phyloP scores from a whole-genome alignment of 1,140 invertebrate genomes.

The Philopotamus ludificatus region DNA sequence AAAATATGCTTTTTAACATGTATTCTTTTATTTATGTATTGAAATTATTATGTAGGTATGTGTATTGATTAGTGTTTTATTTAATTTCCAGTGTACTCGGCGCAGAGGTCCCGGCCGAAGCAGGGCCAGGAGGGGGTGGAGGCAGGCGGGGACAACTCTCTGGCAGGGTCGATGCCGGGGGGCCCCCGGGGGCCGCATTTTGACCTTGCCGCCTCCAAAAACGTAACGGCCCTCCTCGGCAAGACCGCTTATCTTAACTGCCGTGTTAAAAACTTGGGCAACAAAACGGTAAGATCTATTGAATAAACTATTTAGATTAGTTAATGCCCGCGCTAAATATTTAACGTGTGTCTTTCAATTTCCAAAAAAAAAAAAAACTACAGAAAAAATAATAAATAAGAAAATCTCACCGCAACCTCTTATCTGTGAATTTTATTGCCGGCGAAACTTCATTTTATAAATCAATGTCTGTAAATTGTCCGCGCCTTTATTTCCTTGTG shows the following conservation, averaged over 20 bases:
- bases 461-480: not conserved
- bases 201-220: conserved; percentile 64
- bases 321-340: too few relatives aligned
- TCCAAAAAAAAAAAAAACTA: too few relatives aligned
- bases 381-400: too few relatives aligned
- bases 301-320: too few relatives aligned
- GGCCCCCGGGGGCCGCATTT: conserved; percentile 60
- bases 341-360: too few relatives aligned
- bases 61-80: conserved; percentile 4
- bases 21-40: too few relatives aligned
- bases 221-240: conserved; percentile 73
- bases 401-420: too few relatives aligned
- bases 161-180: conserved; percentile 19
- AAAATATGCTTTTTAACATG: too few relatives aligned
- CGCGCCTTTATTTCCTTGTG: not conserved
- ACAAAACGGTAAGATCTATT: conserved; percentile 70
- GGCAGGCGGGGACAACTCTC: conserved; percentile 27
- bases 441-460: not conserved
- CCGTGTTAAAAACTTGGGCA: conserved; percentile 73
- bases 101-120: conserved; percentile 40
- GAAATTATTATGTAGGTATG: too few relatives aligned
- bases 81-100: conserved; percentile 39
- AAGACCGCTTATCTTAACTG: conserved; percentile 78
- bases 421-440: too few relatives aligned
- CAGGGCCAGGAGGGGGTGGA: conserved; percentile 23